Evolutionary conservation across 2,113 vertebrate genomes (phyloP).

Genomic region (Tetraodon nigroviridis): DNA sequence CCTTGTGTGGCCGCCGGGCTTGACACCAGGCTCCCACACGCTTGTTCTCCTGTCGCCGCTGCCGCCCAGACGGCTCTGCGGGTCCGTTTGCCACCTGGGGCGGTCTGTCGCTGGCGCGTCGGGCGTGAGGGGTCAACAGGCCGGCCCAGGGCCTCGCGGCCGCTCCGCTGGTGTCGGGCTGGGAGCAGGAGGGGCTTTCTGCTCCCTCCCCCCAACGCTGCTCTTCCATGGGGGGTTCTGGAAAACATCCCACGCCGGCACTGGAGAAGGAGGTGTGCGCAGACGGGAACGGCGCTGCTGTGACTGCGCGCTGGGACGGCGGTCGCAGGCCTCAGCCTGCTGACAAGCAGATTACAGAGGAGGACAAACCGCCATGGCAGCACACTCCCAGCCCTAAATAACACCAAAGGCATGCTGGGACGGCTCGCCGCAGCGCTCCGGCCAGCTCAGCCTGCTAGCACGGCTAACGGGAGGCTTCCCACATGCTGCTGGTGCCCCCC

Average conservation of each 20-base stretch:
- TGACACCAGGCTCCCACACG: background rate
- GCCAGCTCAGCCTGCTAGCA: too few relatives aligned
- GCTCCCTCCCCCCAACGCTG: conserved; percentile 28
- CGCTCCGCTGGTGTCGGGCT: conserved; percentile 42
- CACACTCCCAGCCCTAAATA: conserved; percentile 40
- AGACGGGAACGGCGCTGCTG: conserved; percentile 41
- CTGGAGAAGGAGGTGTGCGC: too few relatives aligned
- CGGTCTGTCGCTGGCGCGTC: conserved; percentile 38
- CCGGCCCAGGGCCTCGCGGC: conserved; percentile 40
- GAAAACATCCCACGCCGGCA: conserved; percentile 11
- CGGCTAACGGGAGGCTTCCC: too few relatives aligned
- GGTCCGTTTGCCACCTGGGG: conserved; percentile 22
- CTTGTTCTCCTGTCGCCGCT: conserved; percentile 45
- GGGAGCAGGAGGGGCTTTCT: conserved; percentile 15
- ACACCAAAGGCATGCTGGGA: conserved; percentile 32
- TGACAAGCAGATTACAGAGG: conserved; percentile 60
- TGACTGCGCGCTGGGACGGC: conserved; percentile 48
- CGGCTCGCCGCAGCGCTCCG: conserved; percentile 19
- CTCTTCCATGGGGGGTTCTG: conserved; percentile 12
- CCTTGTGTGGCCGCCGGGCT: conserved; percentile 55
- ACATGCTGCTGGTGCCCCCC: background rate
- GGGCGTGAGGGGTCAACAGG: conserved; percentile 48
- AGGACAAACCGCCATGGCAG: conserved; percentile 46
- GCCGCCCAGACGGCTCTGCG: conserved; percentile 49
- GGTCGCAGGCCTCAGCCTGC: conserved; percentile 57